Evolutionary conservation across 2,888 invertebrate genomes (phyloP).

Genomic region (Litoditis marina): DNA sequence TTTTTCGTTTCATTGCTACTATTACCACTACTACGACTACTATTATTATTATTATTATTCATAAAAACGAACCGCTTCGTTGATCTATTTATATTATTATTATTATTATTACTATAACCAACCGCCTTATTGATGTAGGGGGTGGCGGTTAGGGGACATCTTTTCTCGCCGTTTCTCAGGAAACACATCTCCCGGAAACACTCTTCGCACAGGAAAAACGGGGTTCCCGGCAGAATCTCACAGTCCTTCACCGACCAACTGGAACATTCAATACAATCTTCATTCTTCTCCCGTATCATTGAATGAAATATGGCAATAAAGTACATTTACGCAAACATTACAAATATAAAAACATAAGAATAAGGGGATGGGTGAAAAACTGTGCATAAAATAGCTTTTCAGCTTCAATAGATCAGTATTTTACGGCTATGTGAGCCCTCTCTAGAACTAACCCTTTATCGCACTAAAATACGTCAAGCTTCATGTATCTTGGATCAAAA

Average conservation of each 20-base stretch:
- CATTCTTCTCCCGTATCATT: no score
- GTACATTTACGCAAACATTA: not conserved
- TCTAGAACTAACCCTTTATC: no score
- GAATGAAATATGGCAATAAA: not conserved
- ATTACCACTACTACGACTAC: no score
- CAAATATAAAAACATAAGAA: not conserved
- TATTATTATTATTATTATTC: no score
- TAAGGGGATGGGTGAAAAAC: no score
- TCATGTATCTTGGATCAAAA: no score
- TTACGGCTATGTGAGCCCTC: no score
- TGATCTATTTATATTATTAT: not conserved
- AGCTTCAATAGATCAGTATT: no score
- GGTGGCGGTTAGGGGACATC: conserved; percentile 29
- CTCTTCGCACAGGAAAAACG: conserved; percentile 25
- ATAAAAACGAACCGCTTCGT: no score
- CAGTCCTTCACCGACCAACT: conserved; percentile 34
- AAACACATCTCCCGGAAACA: conserved; percentile 34
- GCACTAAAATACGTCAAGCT: no score
- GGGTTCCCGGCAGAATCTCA: conserved; percentile 23
- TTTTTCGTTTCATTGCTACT: no score
- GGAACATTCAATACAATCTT: not conserved
- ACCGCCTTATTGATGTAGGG: conserved; percentile 36
- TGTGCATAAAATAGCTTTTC: no score
- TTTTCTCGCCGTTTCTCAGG: conserved; percentile 21
- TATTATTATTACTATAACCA: conserved; percentile 4